These are phyloP conservation scores for Zophobas atratus DNA, from an alignment of 1,140 invertebrate genomes.

Conservation along the genomic window DNA sequence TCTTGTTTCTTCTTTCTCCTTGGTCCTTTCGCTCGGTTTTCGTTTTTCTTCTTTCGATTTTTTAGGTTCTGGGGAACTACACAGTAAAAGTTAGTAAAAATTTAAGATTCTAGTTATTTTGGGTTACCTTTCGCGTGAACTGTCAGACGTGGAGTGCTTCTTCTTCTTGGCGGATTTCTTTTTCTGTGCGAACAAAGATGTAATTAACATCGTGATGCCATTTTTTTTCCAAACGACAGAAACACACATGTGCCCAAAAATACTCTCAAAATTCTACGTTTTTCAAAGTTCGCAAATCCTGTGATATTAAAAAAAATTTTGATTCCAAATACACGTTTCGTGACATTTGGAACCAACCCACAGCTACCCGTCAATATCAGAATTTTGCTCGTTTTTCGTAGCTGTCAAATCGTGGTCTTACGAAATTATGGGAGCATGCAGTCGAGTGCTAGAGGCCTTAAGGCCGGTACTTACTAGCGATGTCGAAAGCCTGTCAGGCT, in stretches of 20 bases:
- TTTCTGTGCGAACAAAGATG: conserved; percentile 69
- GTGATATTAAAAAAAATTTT: not conserved
- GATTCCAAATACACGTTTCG: conserved; percentile 4
- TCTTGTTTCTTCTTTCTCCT: conserved; percentile 48
- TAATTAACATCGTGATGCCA: conserved; percentile 48
- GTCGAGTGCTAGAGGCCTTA: conserved; percentile 61
- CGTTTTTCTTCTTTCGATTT: conserved; percentile 52
- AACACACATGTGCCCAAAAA: conserved; percentile 39
- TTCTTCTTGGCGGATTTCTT: conserved; percentile 70
- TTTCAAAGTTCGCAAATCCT: not conserved
- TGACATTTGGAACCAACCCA: conserved; percentile 37
- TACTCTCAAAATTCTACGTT: conserved; percentile 31
- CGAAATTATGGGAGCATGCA: conserved; percentile 59
- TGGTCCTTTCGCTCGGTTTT: conserved; percentile 24
- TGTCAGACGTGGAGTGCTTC: conserved; percentile 65
- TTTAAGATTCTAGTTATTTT: no score
- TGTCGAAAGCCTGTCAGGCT: conserved; percentile 74
- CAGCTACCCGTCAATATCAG: conserved; percentile 34
- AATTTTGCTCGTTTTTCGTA: conserved; percentile 20
- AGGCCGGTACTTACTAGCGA: conserved; percentile 75
- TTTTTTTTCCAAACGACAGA: conserved; percentile 15
- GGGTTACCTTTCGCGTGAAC: conserved; percentile 56
- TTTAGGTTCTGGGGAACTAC: conserved; percentile 60
- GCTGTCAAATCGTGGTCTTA: conserved; percentile 33
- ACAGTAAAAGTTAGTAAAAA: conserved; percentile 1